Conservation (phyloP, 2,113 vertebrate species). For the Labeo catla region DNA sequence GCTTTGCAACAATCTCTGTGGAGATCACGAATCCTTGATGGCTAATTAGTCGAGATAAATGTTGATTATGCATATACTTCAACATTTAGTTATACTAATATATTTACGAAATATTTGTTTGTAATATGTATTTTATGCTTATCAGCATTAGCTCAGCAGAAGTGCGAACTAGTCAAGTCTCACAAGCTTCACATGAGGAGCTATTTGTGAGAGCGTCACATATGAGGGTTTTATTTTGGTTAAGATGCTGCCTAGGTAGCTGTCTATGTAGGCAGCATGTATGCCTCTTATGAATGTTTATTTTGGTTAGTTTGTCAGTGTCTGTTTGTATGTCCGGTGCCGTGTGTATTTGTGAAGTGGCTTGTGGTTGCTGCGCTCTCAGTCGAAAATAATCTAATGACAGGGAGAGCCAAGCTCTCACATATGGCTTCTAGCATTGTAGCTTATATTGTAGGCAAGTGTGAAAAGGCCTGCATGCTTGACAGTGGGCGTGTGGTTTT, state of each 20-base stretch:
- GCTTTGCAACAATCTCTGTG: background rate
- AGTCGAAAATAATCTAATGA: constrained; percentile 62
- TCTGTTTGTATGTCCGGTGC: constrained; percentile 26
- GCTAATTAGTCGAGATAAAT: background rate
- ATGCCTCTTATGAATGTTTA: background rate
- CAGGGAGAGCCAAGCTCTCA: constrained; percentile 34
- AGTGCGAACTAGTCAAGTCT: background rate
- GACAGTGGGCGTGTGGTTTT: constrained; percentile 44
- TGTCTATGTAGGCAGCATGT: background rate
- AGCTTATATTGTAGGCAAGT: constrained; percentile 53
- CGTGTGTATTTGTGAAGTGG: constrained; percentile 52
- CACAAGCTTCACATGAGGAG: background rate
- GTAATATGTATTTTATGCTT: background rate
- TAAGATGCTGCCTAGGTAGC: background rate
- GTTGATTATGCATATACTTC: background rate
- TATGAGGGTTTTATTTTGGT: background rate
- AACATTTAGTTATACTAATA: background rate
- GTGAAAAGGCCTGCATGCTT: constrained; percentile 30
- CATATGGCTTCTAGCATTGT: constrained; percentile 52
- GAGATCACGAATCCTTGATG: background rate
- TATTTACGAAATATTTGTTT: background rate
- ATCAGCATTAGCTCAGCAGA: background rate
- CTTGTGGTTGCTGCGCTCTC: constrained; percentile 41
- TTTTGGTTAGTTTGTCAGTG: background rate
- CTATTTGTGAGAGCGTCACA: background rate